A percentile compares a stretch with the other conserved stretches of the same genome.
These are phyloP conservation scores for Merops nubicus DNA, from an alignment of 2,113 vertebrate species.

Conservation along the genomic window DNA sequence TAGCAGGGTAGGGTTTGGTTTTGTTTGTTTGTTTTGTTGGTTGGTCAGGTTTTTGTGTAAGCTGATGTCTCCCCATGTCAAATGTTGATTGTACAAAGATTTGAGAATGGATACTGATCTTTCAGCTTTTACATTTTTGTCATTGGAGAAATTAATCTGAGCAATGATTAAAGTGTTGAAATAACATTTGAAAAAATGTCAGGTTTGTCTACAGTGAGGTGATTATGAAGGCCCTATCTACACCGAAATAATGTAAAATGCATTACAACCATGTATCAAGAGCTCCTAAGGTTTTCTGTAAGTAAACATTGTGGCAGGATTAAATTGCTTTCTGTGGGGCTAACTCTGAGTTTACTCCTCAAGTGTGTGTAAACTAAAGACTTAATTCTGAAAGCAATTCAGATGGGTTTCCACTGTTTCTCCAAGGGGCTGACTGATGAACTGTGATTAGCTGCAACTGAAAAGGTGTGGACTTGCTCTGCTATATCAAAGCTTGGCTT, in stretches of 20 bases:
- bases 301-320: background rate
- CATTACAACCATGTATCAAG: background rate
- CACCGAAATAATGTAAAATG: background rate
- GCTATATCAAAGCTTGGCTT: background rate
- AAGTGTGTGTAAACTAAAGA: background rate
- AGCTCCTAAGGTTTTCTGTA: background rate
- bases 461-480: background rate
- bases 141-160: background rate
- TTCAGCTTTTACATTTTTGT: background rate
- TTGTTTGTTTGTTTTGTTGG: background rate
- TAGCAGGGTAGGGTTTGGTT: background rate
- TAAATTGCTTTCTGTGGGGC: background rate
- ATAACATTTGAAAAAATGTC: background rate
- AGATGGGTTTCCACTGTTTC: background rate
- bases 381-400: background rate
- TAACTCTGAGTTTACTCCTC: background rate
- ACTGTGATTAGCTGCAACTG: background rate
- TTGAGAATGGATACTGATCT: background rate
- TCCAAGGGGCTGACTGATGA: background rate
- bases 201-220: background rate
- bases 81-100: background rate
- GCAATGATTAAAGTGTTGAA: background rate
- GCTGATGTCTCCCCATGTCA: background rate
- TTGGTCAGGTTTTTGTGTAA: too few relatives aligned
- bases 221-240: background rate